Conservation (phyloP, 2,113 vertebrate genomes). For the Cavia aperea region DNA sequence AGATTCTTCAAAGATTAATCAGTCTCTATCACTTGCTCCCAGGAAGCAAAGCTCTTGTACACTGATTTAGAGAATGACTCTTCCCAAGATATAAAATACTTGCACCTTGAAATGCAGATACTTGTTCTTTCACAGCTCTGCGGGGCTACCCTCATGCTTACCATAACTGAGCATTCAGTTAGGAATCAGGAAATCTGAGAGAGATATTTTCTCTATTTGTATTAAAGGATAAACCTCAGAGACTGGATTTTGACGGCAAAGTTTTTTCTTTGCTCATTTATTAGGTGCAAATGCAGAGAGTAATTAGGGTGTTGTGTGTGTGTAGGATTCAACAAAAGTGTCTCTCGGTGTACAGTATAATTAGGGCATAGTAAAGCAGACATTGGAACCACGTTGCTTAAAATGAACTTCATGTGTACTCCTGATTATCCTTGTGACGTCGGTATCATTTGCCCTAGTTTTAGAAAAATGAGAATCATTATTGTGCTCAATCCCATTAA, state of each 20-base stretch:
- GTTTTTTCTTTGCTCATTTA: conserved; percentile 16
- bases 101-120: conserved; percentile 46
- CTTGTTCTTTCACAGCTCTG: neutral
- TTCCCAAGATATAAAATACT: conserved; percentile 27
- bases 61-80: conserved; percentile 29
- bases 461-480: neutral
- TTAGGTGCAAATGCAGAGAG: neutral
- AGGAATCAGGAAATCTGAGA: conserved; percentile 8
- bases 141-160: neutral
- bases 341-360: neutral
- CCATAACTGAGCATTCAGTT: conserved; percentile 34
- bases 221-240: neutral
- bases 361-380: neutral
- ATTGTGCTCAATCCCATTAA: neutral
- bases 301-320: neutral
- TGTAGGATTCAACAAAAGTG: neutral
- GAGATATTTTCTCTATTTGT: neutral
- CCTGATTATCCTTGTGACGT: neutral
- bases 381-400: neutral
- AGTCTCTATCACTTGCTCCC: conserved; percentile 33
- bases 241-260: neutral
- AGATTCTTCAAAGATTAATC: conserved; percentile 48
- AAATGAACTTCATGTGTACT: neutral
- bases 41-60: neutral
- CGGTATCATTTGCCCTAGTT: neutral